A percentile compares a stretch with the other conserved stretches of the same genome.
Evolutionary conservation across 2,797 vertebrate genomes (phyloP).

Genomic region (Falco naumanni): DNA sequence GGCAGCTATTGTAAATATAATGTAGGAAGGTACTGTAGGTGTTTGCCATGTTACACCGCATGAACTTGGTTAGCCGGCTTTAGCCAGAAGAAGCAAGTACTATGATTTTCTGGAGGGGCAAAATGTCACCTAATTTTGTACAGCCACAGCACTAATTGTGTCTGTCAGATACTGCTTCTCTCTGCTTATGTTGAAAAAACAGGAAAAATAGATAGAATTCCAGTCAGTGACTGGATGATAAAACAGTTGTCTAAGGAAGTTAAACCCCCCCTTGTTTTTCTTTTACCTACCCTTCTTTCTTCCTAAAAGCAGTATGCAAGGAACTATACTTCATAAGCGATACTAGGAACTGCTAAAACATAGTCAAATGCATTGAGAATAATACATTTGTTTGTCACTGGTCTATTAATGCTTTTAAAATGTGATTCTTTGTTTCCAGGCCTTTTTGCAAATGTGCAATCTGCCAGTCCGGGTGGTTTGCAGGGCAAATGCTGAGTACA

Average conservation of each 20-base stretch:
- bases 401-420: slow-evolving; percentile 41
- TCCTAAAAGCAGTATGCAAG: neutral
- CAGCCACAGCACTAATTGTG: neutral
- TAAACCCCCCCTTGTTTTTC: neutral
- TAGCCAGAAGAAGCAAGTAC: neutral
- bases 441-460: slow-evolving; percentile 91
- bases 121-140: neutral
- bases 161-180: neutral
- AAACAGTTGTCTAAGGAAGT: neutral
- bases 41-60: neutral
- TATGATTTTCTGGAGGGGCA: neutral
- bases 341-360: neutral
- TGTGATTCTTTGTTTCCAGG: slow-evolving; percentile 80
- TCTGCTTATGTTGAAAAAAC: slow-evolving; percentile 37
- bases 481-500: slow-evolving; percentile 86
- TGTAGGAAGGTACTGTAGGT: neutral
- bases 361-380: neutral
- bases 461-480: slow-evolving; percentile 86
- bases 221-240: neutral
- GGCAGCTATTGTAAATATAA: neutral
- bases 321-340: fast-evolving
- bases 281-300: neutral
- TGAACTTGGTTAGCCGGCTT: neutral
- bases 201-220: neutral
- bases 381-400: neutral